Evolutionary conservation across 53 echinoderm and acorn worm species (phyloP), one percentile per base, ranked within the genome.

Genomic region (Pentamera pediparva): DNA sequence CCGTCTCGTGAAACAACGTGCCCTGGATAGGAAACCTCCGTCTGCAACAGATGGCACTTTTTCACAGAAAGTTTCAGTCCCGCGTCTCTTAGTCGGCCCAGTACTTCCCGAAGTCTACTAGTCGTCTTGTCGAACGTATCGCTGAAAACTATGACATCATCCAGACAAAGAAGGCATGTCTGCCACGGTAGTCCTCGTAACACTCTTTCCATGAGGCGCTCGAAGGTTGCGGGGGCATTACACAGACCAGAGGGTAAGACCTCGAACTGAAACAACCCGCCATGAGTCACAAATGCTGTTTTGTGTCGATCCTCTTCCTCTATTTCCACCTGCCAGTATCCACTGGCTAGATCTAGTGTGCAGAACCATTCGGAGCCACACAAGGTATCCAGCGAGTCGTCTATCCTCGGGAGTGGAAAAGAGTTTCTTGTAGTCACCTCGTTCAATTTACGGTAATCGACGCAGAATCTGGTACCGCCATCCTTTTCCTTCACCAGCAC

Each of bases 211-310:
- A 86, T 86, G 5, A 86, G 34, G n/a, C 86, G 17, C 50, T 69
- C 76, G 62, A 86, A 86, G 10, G 76, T n/a, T n/a, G n/a, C n/a
- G n/a, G n/a, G n/a, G n/a, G n/a, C n/a, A n/a, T n/a, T 84, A 32
- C 78, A 78, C 4, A 86, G 36, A 6, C 86, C 86, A 43, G 81
- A 81, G 2, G 81, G 81, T 59, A 89, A 35, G 8, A 89, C 89
- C 4, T 84, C 54, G 62, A 89, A 89, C 49, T 89, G 70, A 19
- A 62, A 89, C 6, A 89, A 28, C 2, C 85, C 82, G 18, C 69
- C 70, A 31, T 55, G 73, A 31, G 77, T 69, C 3, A 67, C 69
- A 26, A 89, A 89, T 2, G 89, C 89, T 32, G 85, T 85, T 36
- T 81, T 89, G 27, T 24, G 26, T 32, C 61, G 62, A 40, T 85